A percentile compares a stretch with the other conserved stretches of the same genome.
Evolutionary conservation across 2,888 invertebrate genomes (phyloP).

Genomic region (Callimorpha dominula): DNA sequence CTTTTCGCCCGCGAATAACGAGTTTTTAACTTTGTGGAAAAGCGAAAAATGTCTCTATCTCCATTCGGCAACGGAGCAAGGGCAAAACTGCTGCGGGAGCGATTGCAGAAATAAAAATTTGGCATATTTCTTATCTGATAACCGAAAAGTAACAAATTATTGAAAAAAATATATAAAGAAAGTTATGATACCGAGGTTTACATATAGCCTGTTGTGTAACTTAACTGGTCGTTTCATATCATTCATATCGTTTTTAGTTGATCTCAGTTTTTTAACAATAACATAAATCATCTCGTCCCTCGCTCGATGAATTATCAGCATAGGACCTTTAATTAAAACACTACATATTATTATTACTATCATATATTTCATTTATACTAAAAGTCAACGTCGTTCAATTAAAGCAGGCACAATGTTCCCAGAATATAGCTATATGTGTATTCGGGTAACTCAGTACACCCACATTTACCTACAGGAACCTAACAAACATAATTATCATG

Average conservation of each 20-base stretch:
- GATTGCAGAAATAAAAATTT: not conserved
- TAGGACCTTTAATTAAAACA: not conserved
- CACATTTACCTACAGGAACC: not conserved
- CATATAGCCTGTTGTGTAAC: no score
- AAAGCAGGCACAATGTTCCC: not conserved
- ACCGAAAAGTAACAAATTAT: no score
- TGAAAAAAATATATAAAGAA: no score
- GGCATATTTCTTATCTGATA: not conserved
- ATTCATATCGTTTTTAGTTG: no score
- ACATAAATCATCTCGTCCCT: no score
- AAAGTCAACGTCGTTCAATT: no score
- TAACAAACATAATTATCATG: constrained; percentile 7
- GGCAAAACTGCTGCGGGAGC: constrained; percentile 34
- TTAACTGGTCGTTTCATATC: no score
- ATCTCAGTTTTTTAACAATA: not conserved
- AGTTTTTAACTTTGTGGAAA: constrained; percentile 87
- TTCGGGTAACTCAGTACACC: not conserved
- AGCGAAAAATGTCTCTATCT: constrained; percentile 85
- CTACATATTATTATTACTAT: no score
- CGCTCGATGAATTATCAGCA: not conserved
- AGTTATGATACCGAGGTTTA: no score
- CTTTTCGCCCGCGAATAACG: constrained; percentile 83
- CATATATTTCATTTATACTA: not conserved
- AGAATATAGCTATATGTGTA: not conserved
- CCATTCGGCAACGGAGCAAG: constrained; percentile 56